A percentile compares a stretch with the other conserved stretches of the same genome.
These are phyloP conservation scores for Solenodon paradoxus DNA, from an alignment of 2,113 vertebrate genomes.

Conservation along the genomic window DNA sequence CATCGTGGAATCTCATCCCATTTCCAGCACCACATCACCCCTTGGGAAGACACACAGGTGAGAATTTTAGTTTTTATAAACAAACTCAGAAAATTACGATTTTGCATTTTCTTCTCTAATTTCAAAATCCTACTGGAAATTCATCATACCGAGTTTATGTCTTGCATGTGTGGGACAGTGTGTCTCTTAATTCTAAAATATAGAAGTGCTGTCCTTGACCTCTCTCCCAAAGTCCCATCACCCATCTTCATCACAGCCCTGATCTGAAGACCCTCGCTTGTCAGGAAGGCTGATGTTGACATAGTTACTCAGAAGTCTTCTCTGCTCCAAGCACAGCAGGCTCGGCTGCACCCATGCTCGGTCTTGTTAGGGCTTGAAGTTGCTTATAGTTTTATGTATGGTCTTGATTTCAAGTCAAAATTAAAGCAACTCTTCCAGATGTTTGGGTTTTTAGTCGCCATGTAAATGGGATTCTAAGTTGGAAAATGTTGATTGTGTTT, in stretches of 20 bases:
- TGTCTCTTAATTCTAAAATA: background rate
- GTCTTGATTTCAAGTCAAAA: constrained; percentile 75
- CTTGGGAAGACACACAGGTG: fast-evolving
- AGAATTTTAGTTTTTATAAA: fast-evolving
- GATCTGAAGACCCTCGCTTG: background rate
- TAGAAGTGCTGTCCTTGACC: background rate
- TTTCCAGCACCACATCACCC: fast-evolving
- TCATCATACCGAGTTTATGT: background rate
- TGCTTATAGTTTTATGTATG: constrained; percentile 74
- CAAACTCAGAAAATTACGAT: background rate
- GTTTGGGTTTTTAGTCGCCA: constrained; percentile 63
- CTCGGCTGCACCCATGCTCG: background rate
- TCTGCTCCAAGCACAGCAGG: constrained; percentile 50
- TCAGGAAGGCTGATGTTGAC: constrained; percentile 11
- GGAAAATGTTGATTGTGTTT: constrained; percentile 58
- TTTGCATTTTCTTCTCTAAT: background rate
- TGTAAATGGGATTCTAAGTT: constrained; percentile 58
- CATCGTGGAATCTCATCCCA: fast-evolving
- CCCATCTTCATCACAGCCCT: background rate
- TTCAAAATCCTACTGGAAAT: background rate
- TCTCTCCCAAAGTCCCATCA: background rate
- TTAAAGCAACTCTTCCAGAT: constrained; percentile 72
- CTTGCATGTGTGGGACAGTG: background rate
- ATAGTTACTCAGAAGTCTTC: constrained; percentile 35
- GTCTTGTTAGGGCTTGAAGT: constrained; percentile 61